A percentile compares a stretch with the other conserved stretches of the same genome.
These are phyloP conservation scores for Phasia obesa DNA, from an alignment of 2,888 invertebrate species.

Conservation along the genomic window DNA sequence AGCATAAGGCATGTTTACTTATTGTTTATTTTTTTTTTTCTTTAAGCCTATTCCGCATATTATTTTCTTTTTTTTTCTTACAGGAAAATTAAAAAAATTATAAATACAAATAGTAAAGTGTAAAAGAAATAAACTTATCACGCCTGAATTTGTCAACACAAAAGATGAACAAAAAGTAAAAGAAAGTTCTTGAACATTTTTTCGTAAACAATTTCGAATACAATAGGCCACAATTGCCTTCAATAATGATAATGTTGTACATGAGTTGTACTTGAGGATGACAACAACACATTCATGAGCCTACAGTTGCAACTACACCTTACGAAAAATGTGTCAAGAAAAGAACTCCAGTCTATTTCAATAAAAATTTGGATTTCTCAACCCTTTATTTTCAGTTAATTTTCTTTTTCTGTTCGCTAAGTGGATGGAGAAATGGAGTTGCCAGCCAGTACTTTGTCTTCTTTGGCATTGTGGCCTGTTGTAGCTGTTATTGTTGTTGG, in stretches of 20 bases:
- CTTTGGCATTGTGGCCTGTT: slow-evolving; percentile 38
- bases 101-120: slow-evolving; percentile 47
- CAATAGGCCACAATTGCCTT: slow-evolving; percentile 67
- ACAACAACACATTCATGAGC: slow-evolving; percentile 21
- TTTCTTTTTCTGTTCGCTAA: slow-evolving; percentile 10
- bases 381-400: slow-evolving; percentile 61
- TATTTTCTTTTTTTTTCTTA: neutral
- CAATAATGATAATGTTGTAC: slow-evolving; percentile 56
- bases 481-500: slow-evolving; percentile 73
- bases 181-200: slow-evolving; percentile 24
- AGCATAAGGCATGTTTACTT: slow-evolving; percentile 73
- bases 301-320: slow-evolving; percentile 37
- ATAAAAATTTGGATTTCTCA: slow-evolving; percentile 18
- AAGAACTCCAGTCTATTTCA: slow-evolving; percentile 27
- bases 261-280: slow-evolving; percentile 25
- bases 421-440: neutral
- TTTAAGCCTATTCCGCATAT: too few species aligned
- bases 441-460: slow-evolving; percentile 33
- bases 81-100: slow-evolving; percentile 52
- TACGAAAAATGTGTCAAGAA: neutral
- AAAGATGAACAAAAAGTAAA: slow-evolving; percentile 71
- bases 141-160: slow-evolving; percentile 81
- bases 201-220: slow-evolving; percentile 33
- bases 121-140: slow-evolving; percentile 77
- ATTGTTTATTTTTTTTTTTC: slow-evolving; percentile 36